phyloP scores from a whole-genome alignment of 2,113 vertebrate species.

The Acrocephalus kingi region DNA sequence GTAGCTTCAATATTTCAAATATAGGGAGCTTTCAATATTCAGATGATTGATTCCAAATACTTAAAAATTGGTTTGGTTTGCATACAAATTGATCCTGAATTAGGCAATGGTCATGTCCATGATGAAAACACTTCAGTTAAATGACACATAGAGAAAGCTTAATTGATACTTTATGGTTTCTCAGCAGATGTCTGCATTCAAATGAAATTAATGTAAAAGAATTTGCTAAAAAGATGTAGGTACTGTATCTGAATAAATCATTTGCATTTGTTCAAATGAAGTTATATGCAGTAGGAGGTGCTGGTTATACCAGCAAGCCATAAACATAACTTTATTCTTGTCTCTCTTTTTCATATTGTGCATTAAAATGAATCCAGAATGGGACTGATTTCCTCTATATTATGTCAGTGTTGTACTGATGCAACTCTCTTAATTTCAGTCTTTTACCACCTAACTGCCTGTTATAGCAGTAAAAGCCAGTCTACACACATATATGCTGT shows the following conservation, averaged over 20 bases:
- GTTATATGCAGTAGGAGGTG: neutral
- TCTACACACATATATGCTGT: neutral
- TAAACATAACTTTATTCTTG: slow-evolving; percentile 27
- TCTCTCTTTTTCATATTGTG: neutral
- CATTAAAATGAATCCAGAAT: neutral
- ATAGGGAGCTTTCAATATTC: slow-evolving; percentile 16
- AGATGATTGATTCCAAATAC: slow-evolving; percentile 39
- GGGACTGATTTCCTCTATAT: neutral
- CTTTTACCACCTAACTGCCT: neutral
- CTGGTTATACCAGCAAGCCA: neutral
- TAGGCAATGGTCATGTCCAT: slow-evolving; percentile 38
- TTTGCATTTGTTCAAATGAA: slow-evolving; percentile 24
- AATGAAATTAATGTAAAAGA: slow-evolving; percentile 32
- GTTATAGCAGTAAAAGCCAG: neutral
- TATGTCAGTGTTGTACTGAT: neutral
- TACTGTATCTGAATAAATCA: slow-evolving; percentile 28
- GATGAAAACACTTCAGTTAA: slow-evolving; percentile 52
- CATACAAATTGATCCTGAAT: slow-evolving; percentile 58
- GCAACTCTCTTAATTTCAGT: neutral
- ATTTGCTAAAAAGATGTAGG: slow-evolving; percentile 18
- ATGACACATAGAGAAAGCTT: slow-evolving; percentile 51
- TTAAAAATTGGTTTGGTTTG: slow-evolving; percentile 53
- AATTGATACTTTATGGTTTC: slow-evolving; percentile 52
- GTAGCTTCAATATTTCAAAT: slow-evolving; percentile 37
- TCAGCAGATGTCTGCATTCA: slow-evolving; percentile 52